phyloP scores from a whole-genome alignment of 2,113 vertebrate species.

The Chaenocephalus aceratus region DNA sequence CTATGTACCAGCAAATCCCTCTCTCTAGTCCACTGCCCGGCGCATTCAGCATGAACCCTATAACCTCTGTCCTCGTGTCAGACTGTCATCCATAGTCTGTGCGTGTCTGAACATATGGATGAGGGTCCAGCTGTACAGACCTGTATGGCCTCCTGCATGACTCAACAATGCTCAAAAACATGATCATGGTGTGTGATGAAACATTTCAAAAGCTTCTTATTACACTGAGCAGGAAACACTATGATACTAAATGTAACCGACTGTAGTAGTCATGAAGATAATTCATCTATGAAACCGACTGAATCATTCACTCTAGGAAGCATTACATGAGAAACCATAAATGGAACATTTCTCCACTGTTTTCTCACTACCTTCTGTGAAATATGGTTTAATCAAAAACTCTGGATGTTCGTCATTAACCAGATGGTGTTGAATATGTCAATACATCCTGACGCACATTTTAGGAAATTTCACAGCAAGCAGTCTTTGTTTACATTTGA shows the following conservation, averaged over 20 bases:
- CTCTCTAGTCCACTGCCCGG: conserved; percentile 36
- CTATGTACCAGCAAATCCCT: conserved; percentile 69
- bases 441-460: conserved; percentile 7
- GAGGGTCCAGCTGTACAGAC: conserved; percentile 14
- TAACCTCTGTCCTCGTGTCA: conserved; percentile 60
- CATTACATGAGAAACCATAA: not conserved
- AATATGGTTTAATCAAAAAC: not conserved
- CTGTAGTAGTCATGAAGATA: not conserved
- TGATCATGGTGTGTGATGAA: not conserved
- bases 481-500: conserved; percentile 21
- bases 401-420: not conserved
- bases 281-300: not conserved
- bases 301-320: not conserved
- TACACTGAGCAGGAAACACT: not conserved
- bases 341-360: not conserved
- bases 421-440: not conserved
- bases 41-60: conserved; percentile 67
- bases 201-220: conserved; percentile 1
- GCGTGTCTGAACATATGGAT: conserved; percentile 33
- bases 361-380: not conserved
- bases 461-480: conserved; percentile 13
- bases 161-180: conserved; percentile 16
- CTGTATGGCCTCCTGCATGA: conserved; percentile 11
- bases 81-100: conserved; percentile 26
- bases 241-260: not conserved